Percentiles rank a stretch among this genome's conserved stretches.
Evolutionary conservation across 2,113 vertebrate species (phyloP).

Genomic region (Cottus gobio): DNA sequence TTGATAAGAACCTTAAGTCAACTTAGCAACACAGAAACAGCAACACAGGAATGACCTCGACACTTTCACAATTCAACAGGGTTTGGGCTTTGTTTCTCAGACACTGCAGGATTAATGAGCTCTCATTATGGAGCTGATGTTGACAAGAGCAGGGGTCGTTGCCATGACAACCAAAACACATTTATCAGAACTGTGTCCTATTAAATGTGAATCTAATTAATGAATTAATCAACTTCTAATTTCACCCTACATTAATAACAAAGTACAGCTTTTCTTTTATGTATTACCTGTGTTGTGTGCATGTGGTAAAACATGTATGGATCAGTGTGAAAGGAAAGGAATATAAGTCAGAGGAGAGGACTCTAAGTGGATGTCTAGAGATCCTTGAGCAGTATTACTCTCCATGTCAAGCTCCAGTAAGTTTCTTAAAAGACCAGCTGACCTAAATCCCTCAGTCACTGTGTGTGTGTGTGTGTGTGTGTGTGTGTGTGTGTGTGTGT

Average conservation of each 20-base stretch:
- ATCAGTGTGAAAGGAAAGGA: too few relatives aligned
- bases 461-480: constrained; percentile 8
- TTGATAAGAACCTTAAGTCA: not conserved
- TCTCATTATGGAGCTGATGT: not conserved
- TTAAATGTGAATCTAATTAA: not conserved
- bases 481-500: constrained; percentile 1
- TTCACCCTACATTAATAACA: not conserved
- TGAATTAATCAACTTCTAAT: not conserved
- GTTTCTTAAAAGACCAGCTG: constrained; percentile 33
- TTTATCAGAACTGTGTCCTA: not conserved
- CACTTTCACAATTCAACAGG: not conserved
- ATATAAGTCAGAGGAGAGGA: not conserved
- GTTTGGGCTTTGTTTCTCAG: not conserved
- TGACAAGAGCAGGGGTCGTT: not conserved
- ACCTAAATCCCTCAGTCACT: constrained; percentile 1
- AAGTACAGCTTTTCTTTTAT: not conserved
- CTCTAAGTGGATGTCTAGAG: not conserved
- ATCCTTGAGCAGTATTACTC: not conserved
- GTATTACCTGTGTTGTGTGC: not conserved
- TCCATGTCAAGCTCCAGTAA: constrained; percentile 4
- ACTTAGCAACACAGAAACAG: not conserved
- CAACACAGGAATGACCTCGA: not conserved
- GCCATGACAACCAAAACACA: not conserved
- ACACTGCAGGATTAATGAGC: not conserved
- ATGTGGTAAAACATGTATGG: not conserved